Conservation (phyloP, 2,113 vertebrate species). For the Scomber scombrus region DNA sequence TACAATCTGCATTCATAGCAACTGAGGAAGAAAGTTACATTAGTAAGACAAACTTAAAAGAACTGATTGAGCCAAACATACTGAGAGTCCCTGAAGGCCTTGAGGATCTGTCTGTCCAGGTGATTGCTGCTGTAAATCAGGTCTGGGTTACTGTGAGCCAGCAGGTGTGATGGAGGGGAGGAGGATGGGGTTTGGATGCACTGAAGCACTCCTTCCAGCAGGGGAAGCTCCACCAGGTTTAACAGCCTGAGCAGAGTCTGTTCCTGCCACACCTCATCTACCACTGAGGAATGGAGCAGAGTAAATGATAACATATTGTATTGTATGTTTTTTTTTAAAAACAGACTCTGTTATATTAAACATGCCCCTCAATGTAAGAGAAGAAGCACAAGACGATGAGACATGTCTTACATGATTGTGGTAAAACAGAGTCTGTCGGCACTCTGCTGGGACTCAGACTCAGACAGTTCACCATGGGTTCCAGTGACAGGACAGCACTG, state of each 20-base stretch:
- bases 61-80: conserved; percentile 72
- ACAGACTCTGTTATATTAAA: no score
- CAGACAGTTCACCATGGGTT: conserved; percentile 86
- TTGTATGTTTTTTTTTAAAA: no score
- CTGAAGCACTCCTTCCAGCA: conserved; percentile 91
- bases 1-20: no score
- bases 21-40: no score
- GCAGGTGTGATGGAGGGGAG: conserved; percentile 45
- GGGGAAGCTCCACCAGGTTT: conserved; percentile 92
- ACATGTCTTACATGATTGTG: conserved; percentile 84
- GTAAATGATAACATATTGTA: not conserved
- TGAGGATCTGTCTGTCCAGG: conserved; percentile 93
- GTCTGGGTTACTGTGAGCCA: conserved; percentile 72
- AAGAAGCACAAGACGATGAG: not conserved
- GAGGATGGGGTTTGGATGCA: conserved; percentile 68
- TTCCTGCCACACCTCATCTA: conserved; percentile 94
- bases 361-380: not conserved
- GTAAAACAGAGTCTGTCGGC: conserved; percentile 78
- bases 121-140: conserved; percentile 88
- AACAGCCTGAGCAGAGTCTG: conserved; percentile 93
- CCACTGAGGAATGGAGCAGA: conserved; percentile 79
- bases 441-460: conserved; percentile 85
- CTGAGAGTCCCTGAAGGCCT: conserved; percentile 93
- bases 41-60: no score
- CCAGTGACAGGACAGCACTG: conserved; percentile 78